Evolutionary conservation across 2,113 vertebrate genomes (phyloP).

Genomic region (Alaudala cheleensis): DNA sequence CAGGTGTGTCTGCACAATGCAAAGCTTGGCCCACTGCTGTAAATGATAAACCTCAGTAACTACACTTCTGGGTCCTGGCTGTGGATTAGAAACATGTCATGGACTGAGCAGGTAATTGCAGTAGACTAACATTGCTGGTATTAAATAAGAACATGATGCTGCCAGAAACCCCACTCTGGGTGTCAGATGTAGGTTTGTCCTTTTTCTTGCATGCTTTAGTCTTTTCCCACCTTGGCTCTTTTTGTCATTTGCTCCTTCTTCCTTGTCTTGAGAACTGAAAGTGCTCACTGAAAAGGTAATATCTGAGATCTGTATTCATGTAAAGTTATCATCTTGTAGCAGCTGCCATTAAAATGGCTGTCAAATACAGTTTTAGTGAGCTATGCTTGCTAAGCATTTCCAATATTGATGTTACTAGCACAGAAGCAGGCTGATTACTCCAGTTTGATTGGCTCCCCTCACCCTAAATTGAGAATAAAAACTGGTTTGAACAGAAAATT

Average conservation of each 20-base stretch:
- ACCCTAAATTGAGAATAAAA: neutral
- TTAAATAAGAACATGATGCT: neutral
- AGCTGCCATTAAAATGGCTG: neutral
- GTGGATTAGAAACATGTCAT: neutral
- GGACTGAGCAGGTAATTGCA: neutral
- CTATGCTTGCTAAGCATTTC: conserved; percentile 19
- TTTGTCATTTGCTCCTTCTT: neutral
- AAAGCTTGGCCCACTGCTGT: neutral
- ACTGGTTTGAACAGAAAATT: neutral
- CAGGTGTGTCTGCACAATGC: conserved; percentile 26
- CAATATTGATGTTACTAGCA: neutral
- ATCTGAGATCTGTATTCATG: neutral
- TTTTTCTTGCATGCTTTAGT: neutral
- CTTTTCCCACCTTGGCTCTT: neutral
- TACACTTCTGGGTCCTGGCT: neutral
- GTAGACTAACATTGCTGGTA: neutral
- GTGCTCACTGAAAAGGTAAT: neutral
- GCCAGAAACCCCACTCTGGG: neutral
- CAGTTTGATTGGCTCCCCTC: neutral
- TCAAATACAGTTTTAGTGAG: neutral
- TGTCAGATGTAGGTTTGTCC: neutral
- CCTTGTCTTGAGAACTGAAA: neutral
- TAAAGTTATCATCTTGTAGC: neutral
- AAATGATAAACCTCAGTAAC: neutral
- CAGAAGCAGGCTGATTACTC: neutral